Conservation (phyloP, 2,113 vertebrate species). For the Cephalopholis sonnerati region DNA sequence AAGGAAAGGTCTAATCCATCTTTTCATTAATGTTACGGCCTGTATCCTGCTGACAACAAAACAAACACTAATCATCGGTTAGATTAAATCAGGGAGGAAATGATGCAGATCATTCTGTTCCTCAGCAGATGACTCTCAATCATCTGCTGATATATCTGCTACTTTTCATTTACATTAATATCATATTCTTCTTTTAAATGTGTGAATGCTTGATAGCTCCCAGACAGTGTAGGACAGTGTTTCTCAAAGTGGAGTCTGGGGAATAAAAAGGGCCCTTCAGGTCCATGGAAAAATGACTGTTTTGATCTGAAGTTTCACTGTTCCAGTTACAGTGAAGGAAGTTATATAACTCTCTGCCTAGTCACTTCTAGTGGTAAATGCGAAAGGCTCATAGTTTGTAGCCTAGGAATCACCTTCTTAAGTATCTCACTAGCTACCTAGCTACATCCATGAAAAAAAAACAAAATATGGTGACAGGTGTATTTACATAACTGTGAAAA, state of each 20-base stretch:
- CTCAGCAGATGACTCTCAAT: slow-evolving; percentile 2
- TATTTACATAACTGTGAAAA: too few relatives aligned
- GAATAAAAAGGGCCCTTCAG: background rate
- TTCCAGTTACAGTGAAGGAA: background rate
- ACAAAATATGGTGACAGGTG: too few relatives aligned
- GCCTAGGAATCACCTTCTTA: too few relatives aligned
- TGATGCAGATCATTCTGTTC: slow-evolving; percentile 23
- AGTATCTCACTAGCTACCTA: too few relatives aligned
- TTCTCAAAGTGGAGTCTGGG: background rate
- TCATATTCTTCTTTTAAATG: background rate
- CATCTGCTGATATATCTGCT: background rate
- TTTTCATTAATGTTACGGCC: slow-evolving; percentile 15
- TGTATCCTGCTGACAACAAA: slow-evolving; percentile 35
- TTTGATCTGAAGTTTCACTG: background rate
- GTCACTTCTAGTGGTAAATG: too few relatives aligned
- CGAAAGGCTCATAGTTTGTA: too few relatives aligned
- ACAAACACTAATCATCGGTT: slow-evolving; percentile 41
- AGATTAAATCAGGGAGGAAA: slow-evolving; percentile 60
- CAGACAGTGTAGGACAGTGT: background rate
- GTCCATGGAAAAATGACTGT: background rate
- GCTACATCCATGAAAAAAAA: too few relatives aligned
- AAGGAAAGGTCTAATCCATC: slow-evolving; percentile 15
- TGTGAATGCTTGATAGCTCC: background rate
- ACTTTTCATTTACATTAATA: background rate
- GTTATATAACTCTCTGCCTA: too few relatives aligned